Evolutionary conservation across 2,113 vertebrate species (phyloP).

Genomic region (Callaeas wilsoni): DNA sequence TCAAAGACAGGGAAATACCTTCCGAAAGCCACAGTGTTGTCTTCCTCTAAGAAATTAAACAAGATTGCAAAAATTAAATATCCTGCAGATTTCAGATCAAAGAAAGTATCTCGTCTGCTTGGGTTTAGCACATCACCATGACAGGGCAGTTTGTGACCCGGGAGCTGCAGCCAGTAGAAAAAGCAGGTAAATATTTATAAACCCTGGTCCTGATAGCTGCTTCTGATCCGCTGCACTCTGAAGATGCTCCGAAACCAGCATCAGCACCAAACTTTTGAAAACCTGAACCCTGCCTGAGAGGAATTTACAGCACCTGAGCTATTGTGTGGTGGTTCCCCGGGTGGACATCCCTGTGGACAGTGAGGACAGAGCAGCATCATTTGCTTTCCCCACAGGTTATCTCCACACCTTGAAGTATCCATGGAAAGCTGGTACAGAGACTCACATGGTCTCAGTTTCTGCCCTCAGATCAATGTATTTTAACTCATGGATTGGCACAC

Average conservation of each 20-base stretch:
- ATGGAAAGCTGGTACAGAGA: background rate
- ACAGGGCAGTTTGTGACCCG: background rate
- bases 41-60: background rate
- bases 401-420: background rate
- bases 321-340: background rate
- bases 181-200: background rate
- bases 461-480: background rate
- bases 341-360: background rate
- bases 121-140: background rate
- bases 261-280: background rate
- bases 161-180: background rate
- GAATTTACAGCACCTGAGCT: background rate
- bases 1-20: constrained; percentile 7
- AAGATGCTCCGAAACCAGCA: background rate
- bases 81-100: background rate
- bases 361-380: background rate
- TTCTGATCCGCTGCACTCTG: background rate
- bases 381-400: background rate
- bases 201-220: background rate
- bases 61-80: background rate
- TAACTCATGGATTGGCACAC: background rate
- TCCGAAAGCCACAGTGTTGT: background rate
- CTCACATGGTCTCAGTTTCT: background rate
- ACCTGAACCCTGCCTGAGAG: background rate
- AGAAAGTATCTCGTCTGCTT: background rate